Base-by-base conservation (phyloP, 2,888 invertebrate genomes). In the Leptarthrus brevirostris region DNA sequence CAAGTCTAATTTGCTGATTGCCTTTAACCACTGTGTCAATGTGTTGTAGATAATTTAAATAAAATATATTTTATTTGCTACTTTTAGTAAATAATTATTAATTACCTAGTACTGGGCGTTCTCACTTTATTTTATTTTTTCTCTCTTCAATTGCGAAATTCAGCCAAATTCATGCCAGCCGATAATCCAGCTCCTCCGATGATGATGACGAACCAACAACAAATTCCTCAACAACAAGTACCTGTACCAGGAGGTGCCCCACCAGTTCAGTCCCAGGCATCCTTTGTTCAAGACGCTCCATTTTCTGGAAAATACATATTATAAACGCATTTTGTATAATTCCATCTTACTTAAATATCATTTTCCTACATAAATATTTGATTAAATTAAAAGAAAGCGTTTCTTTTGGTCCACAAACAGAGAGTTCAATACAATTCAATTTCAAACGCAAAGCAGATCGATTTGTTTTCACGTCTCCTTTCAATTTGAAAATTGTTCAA, bases 271-370 rank as follows among this genome's bases (percentile, higher is more conserved):
- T 88, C 87, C 79, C 87, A 87, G 12, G 86, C 87, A 77, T 86
- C 88, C 70, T 88, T 87, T 80, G 88, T 88, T 61, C 86, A 79
- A 86, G 86, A 86, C 77, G 74, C 86, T 81, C 89, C 76, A 74
- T 44, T 30, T 53, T 70, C 70, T 36, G 70, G 70, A 49, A 69
- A 69, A 47, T 52, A 30, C 34, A 69, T 52, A 52, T 49, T 69
- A 49, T 69, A 69, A 69, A 58, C 22, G 20, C 36, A 16, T 36
- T 58, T 58, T 58, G 36, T 58, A 58, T 58, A 58, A 20, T 36
- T 58, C 58, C 34, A 36, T 18, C 34, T n/a, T n/a, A n/a, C n/a
- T n/a, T 49, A 49, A 30, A 30, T 58, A 36, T 58, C 36, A 58
- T 58, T 58, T 58, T 58, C 58, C 58, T 58, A 58, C 20, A 58